Evolutionary conservation across 2,113 vertebrate genomes (phyloP).

Genomic region (Leiothrix lutea): DNA sequence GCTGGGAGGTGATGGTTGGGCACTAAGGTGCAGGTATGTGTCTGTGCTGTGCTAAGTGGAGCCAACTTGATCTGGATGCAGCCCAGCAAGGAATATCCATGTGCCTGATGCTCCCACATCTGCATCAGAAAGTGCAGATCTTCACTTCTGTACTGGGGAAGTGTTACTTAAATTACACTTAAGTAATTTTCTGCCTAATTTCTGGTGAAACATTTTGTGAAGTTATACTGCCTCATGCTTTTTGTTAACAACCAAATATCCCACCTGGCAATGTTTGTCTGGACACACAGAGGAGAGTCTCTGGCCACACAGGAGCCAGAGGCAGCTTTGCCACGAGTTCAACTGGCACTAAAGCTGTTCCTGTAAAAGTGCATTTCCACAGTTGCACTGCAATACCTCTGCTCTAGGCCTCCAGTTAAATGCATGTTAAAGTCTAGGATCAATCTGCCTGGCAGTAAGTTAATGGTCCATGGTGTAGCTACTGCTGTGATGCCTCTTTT

Average conservation of each 20-base stretch:
- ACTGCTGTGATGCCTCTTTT: background rate
- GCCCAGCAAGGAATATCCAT: background rate
- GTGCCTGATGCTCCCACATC: background rate
- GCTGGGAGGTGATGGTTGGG: background rate
- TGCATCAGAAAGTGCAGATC: background rate
- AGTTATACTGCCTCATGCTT: background rate
- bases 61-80: background rate
- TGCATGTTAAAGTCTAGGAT: background rate
- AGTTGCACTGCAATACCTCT: background rate
- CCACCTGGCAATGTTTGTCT: too few species aligned
- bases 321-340: background rate
- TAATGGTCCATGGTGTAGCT: background rate
- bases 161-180: background rate
- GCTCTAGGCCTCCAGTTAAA: background rate
- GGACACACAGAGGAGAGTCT: rapidly evolving
- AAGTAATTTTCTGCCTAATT: background rate
- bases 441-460: background rate
- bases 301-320: background rate
- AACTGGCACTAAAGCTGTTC: background rate
- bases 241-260: background rate
- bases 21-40: background rate
- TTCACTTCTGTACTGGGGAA: background rate
- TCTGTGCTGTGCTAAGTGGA: background rate
- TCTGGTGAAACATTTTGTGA: background rate
- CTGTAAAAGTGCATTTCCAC: background rate